A percentile compares a stretch with the other conserved stretches of the same genome.
phyloP scores from a whole-genome alignment of 1,140 invertebrate genomes.

The Neotoxoptera formosana region DNA sequence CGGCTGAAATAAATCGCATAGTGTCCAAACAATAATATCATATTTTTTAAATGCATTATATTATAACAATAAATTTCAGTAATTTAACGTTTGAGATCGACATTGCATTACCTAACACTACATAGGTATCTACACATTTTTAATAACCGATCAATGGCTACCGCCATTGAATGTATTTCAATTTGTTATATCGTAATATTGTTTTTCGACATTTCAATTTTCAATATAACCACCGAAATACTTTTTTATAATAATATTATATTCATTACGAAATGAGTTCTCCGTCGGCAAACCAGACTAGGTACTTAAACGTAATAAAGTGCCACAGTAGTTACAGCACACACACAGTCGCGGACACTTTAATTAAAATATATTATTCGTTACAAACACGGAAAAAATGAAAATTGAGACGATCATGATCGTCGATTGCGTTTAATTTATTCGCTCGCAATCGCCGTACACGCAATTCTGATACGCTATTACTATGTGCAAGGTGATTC shows the following conservation, averaged over 20 bases:
- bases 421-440: background rate
- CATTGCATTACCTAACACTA: background rate
- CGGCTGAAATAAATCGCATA: background rate
- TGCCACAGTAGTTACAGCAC: too few species aligned
- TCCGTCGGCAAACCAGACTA: background rate
- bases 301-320: background rate
- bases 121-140: background rate
- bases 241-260: background rate
- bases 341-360: background rate
- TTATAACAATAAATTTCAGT: background rate
- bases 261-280: background rate
- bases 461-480: background rate
- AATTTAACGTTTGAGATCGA: background rate
- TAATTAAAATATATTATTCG: slow-evolving; percentile 14
- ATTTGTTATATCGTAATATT: background rate
- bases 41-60: background rate
- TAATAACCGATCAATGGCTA: background rate
- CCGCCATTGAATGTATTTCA: too few species aligned
- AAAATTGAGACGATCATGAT: background rate
- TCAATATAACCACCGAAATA: background rate
- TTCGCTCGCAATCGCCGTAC: background rate
- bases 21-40: background rate
- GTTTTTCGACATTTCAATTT: background rate
- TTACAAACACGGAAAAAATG: background rate
- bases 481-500: background rate